phyloP scores from a whole-genome alignment of 2,888 invertebrate genomes.

The Lagria hirta region DNA sequence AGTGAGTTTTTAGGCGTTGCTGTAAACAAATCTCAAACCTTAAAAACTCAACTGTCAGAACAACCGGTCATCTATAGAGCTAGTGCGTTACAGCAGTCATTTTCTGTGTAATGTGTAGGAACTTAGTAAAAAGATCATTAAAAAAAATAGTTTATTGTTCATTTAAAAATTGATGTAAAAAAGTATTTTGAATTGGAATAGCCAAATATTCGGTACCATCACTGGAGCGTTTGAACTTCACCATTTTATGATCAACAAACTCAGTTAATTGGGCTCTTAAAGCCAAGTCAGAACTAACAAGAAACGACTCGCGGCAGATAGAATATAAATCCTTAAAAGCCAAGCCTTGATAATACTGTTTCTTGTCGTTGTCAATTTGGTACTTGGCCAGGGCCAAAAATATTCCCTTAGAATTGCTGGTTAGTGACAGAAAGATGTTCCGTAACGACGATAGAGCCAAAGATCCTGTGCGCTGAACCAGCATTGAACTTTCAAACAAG shows the following conservation, averaged over 20 bases:
- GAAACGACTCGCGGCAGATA: conserved; percentile 81
- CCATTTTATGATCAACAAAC: conserved; percentile 92
- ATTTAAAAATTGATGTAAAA: conserved; percentile 78
- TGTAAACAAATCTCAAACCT: too few species aligned
- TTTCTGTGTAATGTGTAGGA: not conserved
- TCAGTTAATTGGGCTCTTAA: conserved; percentile 90
- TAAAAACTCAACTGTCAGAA: too few species aligned
- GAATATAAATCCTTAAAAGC: conserved; percentile 86
- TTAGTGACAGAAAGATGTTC: conserved; percentile 88
- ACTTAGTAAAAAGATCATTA: conserved; percentile 6
- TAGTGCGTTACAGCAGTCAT: too few species aligned
- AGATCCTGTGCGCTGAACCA: conserved; percentile 76
- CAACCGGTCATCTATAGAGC: too few species aligned
- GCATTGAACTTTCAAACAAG: conserved; percentile 78
- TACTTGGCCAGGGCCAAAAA: conserved; percentile 80
- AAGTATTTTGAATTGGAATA: conserved; percentile 73
- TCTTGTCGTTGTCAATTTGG: conserved; percentile 75
- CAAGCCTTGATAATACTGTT: conserved; percentile 77
- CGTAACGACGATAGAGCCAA: conserved; percentile 81
- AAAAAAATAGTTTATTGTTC: too few species aligned
- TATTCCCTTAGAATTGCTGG: conserved; percentile 82
- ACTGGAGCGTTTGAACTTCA: conserved; percentile 74
- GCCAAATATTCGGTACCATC: conserved; percentile 82
- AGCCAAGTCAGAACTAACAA: conserved; percentile 91
- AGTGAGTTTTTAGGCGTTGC: too few species aligned